Base-by-base conservation (phyloP, 2,113 vertebrate species). In the Symphodus melops region DNA sequence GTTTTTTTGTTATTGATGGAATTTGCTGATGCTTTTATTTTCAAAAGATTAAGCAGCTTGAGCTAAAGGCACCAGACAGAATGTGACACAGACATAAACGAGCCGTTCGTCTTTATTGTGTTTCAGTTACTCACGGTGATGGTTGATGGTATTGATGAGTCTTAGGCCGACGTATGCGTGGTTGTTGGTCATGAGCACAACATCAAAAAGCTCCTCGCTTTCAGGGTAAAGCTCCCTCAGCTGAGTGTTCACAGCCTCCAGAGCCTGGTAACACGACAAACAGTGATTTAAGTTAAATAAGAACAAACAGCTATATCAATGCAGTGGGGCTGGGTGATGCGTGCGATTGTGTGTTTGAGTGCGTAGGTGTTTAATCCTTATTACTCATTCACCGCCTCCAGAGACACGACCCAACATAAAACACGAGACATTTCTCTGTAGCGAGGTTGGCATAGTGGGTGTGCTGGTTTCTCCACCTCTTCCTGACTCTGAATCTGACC, bases 81-180 rank as follows among this genome's bases (percentile, higher is more conserved):
- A 6, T 33, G 28, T 33, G 4, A 33, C 28, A 33, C 28, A 33
- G 6, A 33, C 7, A 5, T 19, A n/a, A n/a, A n/a, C n/a, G n/a
- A n/a, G 46, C 14, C 14, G 14, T 17, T 17, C 1, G 7, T 19
- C 46, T 48, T 16, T 48, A 5, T 4, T 48, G 46, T 44, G 42
- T 13, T 44, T 12, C 42, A 44, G 42, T 25, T 0, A 82, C 96
- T 95, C 55, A 99, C 98, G 90, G 0, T 99, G 94, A 83, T 99
- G 95, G 73, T 99, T 99, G 94, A 99, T 97, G 85, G 96, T 97
- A 89, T 98, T 98, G 93, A 99, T 99, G 85, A 99, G 88, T 42
- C 97, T 94, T 3, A 98, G 94, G 8, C 97, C 98, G 0, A 97
- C 96, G 52, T 98, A 94, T 8, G 97, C 97, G 0, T 98, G 96